Percentiles rank a stretch among this genome's conserved stretches.
Conservation (phyloP, 2,888 invertebrate genomes). For the Cheilosia urbana region DNA sequence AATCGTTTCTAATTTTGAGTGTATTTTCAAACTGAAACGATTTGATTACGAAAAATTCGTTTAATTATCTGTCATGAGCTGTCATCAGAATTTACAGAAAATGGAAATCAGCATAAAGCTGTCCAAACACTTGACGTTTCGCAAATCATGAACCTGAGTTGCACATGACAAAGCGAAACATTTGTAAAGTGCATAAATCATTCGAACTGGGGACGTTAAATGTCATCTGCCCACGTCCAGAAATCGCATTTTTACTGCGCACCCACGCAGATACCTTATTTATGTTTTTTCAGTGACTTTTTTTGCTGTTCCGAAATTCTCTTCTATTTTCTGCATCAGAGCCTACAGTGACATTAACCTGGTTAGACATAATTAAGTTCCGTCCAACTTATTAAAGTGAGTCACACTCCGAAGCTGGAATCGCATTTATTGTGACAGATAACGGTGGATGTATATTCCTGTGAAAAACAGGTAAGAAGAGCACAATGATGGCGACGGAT, state of each 20-base stretch:
- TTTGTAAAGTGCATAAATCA: constrained; percentile 2
- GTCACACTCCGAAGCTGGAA: not conserved
- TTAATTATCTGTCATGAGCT: constrained; percentile 7
- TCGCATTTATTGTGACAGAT: constrained; percentile 11
- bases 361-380: constrained; percentile 4
- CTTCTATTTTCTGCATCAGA: not conserved
- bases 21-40: not conserved
- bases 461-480: not conserved
- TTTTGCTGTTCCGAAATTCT: not conserved
- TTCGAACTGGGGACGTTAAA: constrained; percentile 1
- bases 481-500: not conserved
- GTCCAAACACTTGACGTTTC: not conserved
- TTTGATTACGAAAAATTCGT: not conserved
- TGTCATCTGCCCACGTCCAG: not conserved
- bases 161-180: constrained; percentile 1
- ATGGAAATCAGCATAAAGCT: not conserved
- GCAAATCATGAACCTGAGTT: not conserved
- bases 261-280: constrained; percentile 1
- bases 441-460: not conserved
- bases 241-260: not conserved
- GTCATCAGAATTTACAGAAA: not conserved
- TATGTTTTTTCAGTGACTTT: not conserved
- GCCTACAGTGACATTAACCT: constrained; percentile 1
- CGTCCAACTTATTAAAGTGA: constrained; percentile 11
- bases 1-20: not conserved